phyloP scores from a whole-genome alignment of 2,888 invertebrate species.

The Sphaeridia pumilis region DNA sequence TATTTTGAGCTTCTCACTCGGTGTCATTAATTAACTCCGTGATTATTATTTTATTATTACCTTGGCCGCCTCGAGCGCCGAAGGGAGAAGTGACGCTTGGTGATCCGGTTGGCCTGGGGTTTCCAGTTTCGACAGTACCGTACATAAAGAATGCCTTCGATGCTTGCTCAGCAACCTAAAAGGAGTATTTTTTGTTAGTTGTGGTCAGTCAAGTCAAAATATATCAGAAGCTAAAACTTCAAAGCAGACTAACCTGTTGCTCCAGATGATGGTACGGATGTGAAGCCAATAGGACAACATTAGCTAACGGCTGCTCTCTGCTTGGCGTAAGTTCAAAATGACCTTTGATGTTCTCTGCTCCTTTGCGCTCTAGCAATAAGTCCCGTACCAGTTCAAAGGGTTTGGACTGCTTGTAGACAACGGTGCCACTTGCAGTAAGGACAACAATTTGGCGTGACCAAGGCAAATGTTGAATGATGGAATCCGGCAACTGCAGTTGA shows the following conservation, averaged over 20 bases:
- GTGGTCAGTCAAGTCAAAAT: too few relatives aligned
- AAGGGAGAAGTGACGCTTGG: not conserved
- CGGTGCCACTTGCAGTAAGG: conserved; percentile 62
- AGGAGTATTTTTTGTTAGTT: too few relatives aligned
- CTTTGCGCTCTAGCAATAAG: conserved; percentile 23
- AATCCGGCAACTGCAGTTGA: conserved; percentile 49
- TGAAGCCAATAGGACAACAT: conserved; percentile 24
- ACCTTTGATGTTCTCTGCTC: conserved; percentile 30
- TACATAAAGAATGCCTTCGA: conserved; percentile 83
- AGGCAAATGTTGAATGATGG: conserved; percentile 60
- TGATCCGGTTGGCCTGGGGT: conserved; percentile 1
- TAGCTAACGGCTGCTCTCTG: conserved; percentile 31
- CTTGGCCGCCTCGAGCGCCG: not conserved
- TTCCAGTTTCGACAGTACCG: conserved; percentile 46
- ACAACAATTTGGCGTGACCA: conserved; percentile 67
- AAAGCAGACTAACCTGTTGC: conserved; percentile 14
- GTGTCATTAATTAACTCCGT: too few relatives aligned
- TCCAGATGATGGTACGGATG: conserved; percentile 29
- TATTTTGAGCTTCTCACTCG: too few relatives aligned
- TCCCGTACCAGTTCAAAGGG: conserved; percentile 31
- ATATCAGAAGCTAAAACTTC: too few relatives aligned
- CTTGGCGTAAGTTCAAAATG: conserved; percentile 30
- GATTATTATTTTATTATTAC: not conserved
- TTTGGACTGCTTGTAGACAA: conserved; percentile 29
- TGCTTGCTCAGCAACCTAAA: conserved; percentile 64